These are phyloP conservation scores for Callipepla californica DNA, from an alignment of 2,113 vertebrate genomes.

Conservation along the genomic window DNA sequence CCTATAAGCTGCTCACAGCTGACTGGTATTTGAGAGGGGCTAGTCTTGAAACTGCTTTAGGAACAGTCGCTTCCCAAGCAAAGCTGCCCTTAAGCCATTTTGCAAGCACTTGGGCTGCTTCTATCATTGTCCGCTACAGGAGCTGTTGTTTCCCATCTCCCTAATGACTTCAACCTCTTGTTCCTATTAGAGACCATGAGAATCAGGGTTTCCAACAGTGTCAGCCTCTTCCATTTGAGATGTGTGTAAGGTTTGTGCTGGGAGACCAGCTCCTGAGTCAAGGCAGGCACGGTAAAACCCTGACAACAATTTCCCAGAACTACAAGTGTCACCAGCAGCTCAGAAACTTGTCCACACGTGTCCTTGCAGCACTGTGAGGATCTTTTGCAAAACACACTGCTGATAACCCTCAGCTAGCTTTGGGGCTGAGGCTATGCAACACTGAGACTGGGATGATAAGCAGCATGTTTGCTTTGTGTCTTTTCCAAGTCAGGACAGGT, in stretches of 20 bases:
- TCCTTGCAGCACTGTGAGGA: background rate
- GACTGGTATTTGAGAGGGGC: background rate
- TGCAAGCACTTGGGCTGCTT: background rate
- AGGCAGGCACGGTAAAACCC: background rate
- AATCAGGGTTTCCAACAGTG: background rate
- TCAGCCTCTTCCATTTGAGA: background rate
- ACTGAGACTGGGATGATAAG: background rate
- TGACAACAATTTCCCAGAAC: background rate
- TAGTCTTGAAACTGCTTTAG: background rate
- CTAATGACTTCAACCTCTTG: background rate
- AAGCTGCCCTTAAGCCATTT: conserved; percentile 2
- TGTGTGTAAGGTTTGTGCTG: background rate
- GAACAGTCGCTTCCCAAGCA: background rate
- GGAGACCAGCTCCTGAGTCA: background rate
- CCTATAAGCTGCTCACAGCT: background rate
- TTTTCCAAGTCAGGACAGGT: background rate
- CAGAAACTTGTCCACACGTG: background rate
- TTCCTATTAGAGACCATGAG: background rate
- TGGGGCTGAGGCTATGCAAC: background rate
- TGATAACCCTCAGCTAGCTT: background rate
- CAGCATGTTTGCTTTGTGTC: background rate
- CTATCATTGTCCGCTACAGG: background rate
- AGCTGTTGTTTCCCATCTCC: background rate
- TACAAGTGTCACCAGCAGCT: background rate
- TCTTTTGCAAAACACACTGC: background rate